These are phyloP conservation scores for Sinelater perroti DNA, from an alignment of 2,888 invertebrate species.

Conservation along the genomic window DNA sequence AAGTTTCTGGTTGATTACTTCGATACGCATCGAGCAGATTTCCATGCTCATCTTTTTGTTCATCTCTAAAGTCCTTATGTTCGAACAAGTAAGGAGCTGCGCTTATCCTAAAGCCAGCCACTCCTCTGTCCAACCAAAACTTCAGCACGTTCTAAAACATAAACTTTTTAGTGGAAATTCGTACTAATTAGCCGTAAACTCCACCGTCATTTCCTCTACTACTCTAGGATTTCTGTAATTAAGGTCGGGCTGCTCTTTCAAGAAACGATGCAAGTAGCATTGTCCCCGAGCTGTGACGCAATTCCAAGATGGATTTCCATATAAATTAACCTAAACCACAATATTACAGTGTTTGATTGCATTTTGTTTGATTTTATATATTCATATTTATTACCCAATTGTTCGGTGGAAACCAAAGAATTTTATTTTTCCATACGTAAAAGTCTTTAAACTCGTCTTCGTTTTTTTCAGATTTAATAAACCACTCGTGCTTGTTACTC, in stretches of 20 bases:
- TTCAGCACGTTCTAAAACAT: conserved; percentile 67
- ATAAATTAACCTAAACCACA: conserved; percentile 47
- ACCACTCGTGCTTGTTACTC: conserved; percentile 84
- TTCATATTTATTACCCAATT: conserved; percentile 71
- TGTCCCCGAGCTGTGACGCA: conserved; percentile 50
- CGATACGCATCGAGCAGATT: conserved; percentile 73
- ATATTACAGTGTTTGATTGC: neutral
- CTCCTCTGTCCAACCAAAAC: conserved; percentile 85
- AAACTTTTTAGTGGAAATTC: neutral
- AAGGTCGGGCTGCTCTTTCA: conserved; percentile 79
- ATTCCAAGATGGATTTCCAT: conserved; percentile 52
- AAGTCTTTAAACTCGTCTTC: conserved; percentile 74
- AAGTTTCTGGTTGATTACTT: conserved; percentile 65
- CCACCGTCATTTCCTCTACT: conserved; percentile 69
- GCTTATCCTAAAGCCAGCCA: conserved; percentile 88
- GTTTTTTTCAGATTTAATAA: conserved; percentile 70
- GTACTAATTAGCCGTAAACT: neutral
- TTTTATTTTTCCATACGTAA: conserved; percentile 79
- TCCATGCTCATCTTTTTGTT: conserved; percentile 63
- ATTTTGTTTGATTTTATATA: neutral
- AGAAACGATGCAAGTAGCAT: conserved; percentile 84
- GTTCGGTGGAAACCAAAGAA: conserved; percentile 69
- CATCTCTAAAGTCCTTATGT: conserved; percentile 55
- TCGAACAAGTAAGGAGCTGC: conserved; percentile 68
- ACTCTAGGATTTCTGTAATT: conserved; percentile 79